Base-by-base conservation (phyloP, 2,113 vertebrate species). In the Pyrgilauda ruficollis region DNA sequence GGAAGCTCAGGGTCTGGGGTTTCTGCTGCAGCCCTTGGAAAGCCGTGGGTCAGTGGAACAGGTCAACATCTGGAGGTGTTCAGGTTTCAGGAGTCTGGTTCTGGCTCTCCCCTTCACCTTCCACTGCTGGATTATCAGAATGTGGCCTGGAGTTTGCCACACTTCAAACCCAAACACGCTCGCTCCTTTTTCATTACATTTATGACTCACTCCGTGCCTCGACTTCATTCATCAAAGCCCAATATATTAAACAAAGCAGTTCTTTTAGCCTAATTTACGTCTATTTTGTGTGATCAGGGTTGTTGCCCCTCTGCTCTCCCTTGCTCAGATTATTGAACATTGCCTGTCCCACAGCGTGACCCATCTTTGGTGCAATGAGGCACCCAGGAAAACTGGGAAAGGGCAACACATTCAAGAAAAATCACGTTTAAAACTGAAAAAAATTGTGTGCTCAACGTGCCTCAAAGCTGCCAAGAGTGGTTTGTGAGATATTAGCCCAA, bases 301-400 rank as follows among this genome's bases (percentile, higher is more conserved):
- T 49, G 50, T 39, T 64, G 23, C 41, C 43, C 87, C 79, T 91
- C 52, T 8, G 19, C 23, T 69, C 41, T 49, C 39, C 53, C 78
- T 80, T 74, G 16, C 28, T 92, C 39, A 44, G 30, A 14, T 46
- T 43, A 41, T 6, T 69, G 41, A 93, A 37, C 18, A 3, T 9
- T 37, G 44, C 33, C 62, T 33, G 35, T n/a, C 30, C 17, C n/a
- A 20, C 4, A 44, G 33, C 2, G 17, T 0, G 0, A 82, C 37
- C 27, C n/a, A 13, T 21, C 31, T 24, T 66, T 1, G 1, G n/a
- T 0, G 2, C 39, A 43, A 0, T 39, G 47, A 62, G 83, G 27
- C 7, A n/a, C n/a, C n/a, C n/a, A 61, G 70, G 31, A 87, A 79
- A 87, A 49, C 13, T 21, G 13, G 20, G 33, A 41, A 13, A 68